Percentiles rank a stretch among this genome's conserved stretches.
These are phyloP conservation scores for Eueides isabella DNA, from an alignment of 1,140 invertebrate species.

Conservation along the genomic window DNA sequence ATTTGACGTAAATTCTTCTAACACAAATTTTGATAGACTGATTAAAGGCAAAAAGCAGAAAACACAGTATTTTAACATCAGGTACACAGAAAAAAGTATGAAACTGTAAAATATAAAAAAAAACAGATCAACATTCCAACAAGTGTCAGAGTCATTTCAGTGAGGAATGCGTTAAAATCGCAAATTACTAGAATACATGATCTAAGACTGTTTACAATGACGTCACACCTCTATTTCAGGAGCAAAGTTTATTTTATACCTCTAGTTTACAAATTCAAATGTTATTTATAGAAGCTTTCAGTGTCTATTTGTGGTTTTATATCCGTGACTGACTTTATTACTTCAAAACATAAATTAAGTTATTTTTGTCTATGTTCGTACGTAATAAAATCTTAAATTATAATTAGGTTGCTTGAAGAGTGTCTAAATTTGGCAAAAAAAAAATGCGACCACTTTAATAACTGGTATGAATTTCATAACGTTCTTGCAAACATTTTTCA, in stretches of 20 bases:
- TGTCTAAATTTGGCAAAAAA: neutral
- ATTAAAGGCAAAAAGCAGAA: no score
- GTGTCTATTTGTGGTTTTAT: conserved; percentile 31
- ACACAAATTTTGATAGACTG: no score
- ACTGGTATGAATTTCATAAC: neutral
- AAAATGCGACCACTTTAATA: neutral
- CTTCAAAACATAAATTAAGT: conserved; percentile 1
- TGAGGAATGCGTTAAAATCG: conserved; percentile 39
- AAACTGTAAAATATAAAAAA: neutral
- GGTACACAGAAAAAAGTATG: no score
- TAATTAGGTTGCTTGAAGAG: neutral
- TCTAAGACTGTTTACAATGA: conserved; percentile 43
- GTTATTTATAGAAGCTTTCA: conserved; percentile 42
- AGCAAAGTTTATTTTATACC: conserved; percentile 46
- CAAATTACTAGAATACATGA: conserved; percentile 34
- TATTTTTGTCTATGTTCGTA: neutral
- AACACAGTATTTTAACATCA: no score
- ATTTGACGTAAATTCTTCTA: no score
- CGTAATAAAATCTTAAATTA: neutral
- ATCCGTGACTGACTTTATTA: conserved; percentile 28
- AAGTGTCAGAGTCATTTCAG: conserved; percentile 34
- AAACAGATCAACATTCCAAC: neutral
- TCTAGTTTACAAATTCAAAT: conserved; percentile 42
- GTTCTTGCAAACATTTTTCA: neutral
- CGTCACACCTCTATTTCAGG: conserved; percentile 44